A percentile compares a stretch with the other conserved stretches of the same genome.
Conservation (phyloP, 1,140 invertebrate genomes). For the Sipha flava region DNA sequence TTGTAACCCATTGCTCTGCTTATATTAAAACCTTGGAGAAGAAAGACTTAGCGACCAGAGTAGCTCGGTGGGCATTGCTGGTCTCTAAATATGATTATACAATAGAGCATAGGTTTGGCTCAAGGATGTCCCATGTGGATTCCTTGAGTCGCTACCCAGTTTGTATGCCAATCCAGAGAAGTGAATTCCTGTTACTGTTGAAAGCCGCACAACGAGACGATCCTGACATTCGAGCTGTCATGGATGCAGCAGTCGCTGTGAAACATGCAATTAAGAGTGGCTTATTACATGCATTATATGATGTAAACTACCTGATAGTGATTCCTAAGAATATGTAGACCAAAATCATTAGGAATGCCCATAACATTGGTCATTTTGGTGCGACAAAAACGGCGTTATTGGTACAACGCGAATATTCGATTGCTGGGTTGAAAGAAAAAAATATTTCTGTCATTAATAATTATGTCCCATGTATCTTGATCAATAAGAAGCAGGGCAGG, state of each 20-base stretch:
- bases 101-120: conserved; percentile 39
- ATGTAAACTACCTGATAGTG: background rate
- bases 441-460: background rate
- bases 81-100: background rate
- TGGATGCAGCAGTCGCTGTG: background rate
- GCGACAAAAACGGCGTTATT: background rate
- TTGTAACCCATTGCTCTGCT: conserved; percentile 32
- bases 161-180: background rate
- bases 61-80: background rate
- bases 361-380: background rate
- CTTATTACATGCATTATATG: background rate
- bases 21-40: conserved; percentile 35
- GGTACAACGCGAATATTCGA: background rate
- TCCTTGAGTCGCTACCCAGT: conserved; percentile 41
- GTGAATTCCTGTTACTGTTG: background rate
- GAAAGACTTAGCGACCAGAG: conserved; percentile 34
- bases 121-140: conserved; percentile 42
- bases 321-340: background rate
- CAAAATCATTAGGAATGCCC: background rate
- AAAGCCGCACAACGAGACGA: background rate
- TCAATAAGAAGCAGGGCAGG: background rate
- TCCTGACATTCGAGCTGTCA: background rate
- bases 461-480: background rate
- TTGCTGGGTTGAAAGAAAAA: background rate
- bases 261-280: background rate